Conservation (phyloP, 2,113 vertebrate species). For the Pygoscelis antarcticus region DNA sequence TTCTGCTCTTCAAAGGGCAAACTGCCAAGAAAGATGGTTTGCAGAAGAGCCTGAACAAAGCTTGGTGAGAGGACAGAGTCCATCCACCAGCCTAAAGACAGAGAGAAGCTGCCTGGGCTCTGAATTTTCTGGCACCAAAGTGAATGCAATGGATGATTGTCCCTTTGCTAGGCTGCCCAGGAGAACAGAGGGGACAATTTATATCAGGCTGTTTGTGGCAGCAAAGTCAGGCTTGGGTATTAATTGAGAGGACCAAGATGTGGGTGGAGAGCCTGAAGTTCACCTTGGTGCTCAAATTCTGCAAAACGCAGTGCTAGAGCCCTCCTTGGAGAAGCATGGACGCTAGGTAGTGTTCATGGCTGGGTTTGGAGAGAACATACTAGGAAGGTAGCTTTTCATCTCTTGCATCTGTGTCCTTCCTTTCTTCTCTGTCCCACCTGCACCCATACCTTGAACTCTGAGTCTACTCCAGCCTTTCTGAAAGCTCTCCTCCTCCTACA, state of each 20-base stretch:
- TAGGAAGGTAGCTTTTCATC: background rate
- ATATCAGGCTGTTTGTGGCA: background rate
- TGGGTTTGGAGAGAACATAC: background rate
- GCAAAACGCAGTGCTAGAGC: background rate
- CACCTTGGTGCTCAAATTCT: background rate
- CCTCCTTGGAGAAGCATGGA: background rate
- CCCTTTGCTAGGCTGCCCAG: background rate
- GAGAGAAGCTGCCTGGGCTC: background rate
- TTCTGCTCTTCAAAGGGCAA: background rate
- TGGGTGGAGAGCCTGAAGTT: background rate
- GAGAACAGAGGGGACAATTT: background rate
- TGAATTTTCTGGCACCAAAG: background rate
- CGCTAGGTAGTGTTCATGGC: background rate
- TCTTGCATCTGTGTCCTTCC: background rate
- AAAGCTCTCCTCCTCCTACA: background rate
- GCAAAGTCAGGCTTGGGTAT: background rate
- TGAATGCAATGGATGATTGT: background rate
- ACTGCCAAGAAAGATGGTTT: background rate
- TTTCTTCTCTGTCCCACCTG: background rate
- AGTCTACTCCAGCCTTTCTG: background rate
- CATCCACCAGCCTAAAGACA: background rate
- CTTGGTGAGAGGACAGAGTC: background rate
- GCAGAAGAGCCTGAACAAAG: background rate
- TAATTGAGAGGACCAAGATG: background rate
- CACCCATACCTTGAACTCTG: background rate